A percentile compares a stretch with the other conserved stretches of the same genome.
Evolutionary conservation across 2,888 invertebrate species (phyloP).

Genomic region (Alviniconcha strummeri): DNA sequence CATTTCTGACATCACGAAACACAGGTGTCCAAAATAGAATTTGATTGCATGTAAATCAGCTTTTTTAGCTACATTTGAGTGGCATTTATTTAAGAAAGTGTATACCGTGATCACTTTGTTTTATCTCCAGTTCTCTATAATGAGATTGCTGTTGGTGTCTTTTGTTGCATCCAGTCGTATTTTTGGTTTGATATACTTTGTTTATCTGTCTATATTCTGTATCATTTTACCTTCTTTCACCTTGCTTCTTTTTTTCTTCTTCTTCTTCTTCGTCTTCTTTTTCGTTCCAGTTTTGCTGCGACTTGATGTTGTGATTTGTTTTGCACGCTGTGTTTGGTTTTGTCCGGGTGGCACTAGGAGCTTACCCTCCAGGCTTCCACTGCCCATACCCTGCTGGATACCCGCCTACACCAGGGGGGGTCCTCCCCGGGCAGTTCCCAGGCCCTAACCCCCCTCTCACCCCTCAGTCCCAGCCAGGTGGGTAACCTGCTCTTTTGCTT

Average conservation of each 20-base stretch:
- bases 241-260: background rate
- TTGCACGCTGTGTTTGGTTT: conserved; percentile 29
- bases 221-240: background rate
- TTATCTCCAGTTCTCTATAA: too few species aligned
- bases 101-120: too few species aligned
- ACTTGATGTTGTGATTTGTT: conserved; percentile 19
- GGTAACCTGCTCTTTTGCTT: conserved; percentile 2
- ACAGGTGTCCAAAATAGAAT: too few species aligned
- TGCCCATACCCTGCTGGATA: conserved; percentile 32
- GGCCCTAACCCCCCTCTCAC: conserved; percentile 34
- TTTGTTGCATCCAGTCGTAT: background rate
- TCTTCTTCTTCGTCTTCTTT: background rate
- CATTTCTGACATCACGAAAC: too few species aligned
- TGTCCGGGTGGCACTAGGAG: conserved; percentile 6
- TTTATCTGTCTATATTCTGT: conserved; percentile 3
- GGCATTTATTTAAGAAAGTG: too few species aligned
- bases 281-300: background rate
- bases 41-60: too few species aligned
- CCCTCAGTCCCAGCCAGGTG: conserved; percentile 32
- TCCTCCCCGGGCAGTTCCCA: conserved; percentile 31
- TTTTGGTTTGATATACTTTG: background rate
- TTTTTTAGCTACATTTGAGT: too few species aligned
- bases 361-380: conserved; percentile 23
- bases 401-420: conserved; percentile 29
- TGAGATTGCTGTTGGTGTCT: background rate